phyloP scores from a whole-genome alignment of 2,113 vertebrate genomes.

The Phalacrocorax brasilianus region DNA sequence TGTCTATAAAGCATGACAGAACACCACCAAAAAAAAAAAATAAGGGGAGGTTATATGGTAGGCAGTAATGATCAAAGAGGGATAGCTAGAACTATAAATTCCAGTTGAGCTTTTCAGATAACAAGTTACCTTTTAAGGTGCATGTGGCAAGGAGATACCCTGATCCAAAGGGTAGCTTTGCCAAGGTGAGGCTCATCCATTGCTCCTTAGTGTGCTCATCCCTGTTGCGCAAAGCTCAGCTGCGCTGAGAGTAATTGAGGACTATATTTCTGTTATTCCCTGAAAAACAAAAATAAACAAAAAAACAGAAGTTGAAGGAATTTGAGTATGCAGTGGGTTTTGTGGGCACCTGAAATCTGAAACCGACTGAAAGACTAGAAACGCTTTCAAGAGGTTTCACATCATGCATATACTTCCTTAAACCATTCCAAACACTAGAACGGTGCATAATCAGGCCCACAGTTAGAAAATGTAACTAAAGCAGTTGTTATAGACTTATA shows the following conservation, averaged over 20 bases:
- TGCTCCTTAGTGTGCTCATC: neutral
- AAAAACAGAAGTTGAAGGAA: neutral
- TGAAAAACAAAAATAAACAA: neutral
- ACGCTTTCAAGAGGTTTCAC: neutral
- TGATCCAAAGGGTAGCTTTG: neutral
- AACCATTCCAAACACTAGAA: neutral
- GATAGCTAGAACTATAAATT: neutral
- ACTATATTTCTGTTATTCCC: neutral
- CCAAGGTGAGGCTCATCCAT: neutral
- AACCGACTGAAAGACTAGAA: neutral
- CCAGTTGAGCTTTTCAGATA: neutral
- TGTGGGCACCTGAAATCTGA: neutral
- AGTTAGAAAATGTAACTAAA: neutral
- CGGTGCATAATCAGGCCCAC: neutral
- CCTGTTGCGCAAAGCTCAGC: neutral
- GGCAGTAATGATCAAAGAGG: neutral
- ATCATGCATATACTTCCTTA: neutral
- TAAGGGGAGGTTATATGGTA: rapidly evolving
- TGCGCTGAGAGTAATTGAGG: neutral
- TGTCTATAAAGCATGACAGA: neutral
- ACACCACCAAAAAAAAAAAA: neutral
- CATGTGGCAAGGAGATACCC: neutral
- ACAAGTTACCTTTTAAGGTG: neutral
- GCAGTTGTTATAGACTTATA: neutral
- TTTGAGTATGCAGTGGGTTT: neutral